These are phyloP conservation scores for Anisognathus igniventris DNA, from an alignment of 2,797 vertebrate genomes.

Conservation along the genomic window DNA sequence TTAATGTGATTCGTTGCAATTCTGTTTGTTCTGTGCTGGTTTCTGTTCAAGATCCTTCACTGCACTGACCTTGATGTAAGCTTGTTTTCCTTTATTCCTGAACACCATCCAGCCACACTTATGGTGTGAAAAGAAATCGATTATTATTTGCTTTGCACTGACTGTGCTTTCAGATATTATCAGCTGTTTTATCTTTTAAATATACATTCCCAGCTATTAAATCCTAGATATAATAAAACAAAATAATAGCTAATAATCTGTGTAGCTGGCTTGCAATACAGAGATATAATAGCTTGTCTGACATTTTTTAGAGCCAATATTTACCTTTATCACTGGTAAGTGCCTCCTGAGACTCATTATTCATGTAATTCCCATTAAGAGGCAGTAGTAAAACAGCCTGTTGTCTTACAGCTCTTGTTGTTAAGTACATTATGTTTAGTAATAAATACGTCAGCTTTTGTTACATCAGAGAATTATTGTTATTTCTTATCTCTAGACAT, in stretches of 20 bases:
- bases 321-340: conserved; percentile 61
- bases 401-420: conserved; percentile 53
- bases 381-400: conserved; percentile 59
- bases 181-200: conserved; percentile 20
- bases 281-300: conserved; percentile 50
- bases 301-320: conserved; percentile 63
- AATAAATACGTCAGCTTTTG: conserved; percentile 43
- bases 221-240: conserved; percentile 39
- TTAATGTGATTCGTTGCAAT: neutral
- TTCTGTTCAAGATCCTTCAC: neutral
- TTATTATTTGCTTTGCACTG: neutral
- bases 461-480: conserved; percentile 9
- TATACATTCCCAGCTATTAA: conserved; percentile 19
- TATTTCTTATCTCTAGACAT: conserved; percentile 9
- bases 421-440: conserved; percentile 38
- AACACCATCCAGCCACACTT: neutral
- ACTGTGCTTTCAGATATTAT: neutral
- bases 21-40: neutral
- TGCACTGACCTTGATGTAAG: neutral
- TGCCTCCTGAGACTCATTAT: conserved; percentile 59
- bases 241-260: conserved; percentile 55
- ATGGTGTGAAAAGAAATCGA: neutral
- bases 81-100: neutral
- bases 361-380: conserved; percentile 67
- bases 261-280: conserved; percentile 12